phyloP scores from a whole-genome alignment of 1,140 invertebrate species.

The Eciton burchellii region DNA sequence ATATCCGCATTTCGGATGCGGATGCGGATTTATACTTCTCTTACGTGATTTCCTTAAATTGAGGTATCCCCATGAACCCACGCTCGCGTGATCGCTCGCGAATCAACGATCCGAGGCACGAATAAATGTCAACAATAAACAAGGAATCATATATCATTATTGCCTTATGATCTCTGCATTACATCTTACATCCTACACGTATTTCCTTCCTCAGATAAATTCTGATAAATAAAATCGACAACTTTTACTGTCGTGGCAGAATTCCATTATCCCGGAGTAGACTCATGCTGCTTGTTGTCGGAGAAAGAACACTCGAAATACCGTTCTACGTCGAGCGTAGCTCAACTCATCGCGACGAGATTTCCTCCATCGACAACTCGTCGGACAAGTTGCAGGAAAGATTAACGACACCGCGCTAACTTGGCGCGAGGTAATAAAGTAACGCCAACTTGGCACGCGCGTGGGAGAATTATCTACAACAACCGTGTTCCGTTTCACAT shows the following conservation, averaged over 20 bases:
- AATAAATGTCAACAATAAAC: slow-evolving; percentile 3
- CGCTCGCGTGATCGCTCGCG: not conserved
- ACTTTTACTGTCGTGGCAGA: not conserved
- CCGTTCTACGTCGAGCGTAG: not conserved
- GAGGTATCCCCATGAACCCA: not conserved
- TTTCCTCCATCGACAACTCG: slow-evolving; percentile 37
- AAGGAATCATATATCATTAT: too few relatives aligned
- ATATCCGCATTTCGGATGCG: not conserved
- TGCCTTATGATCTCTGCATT: too few relatives aligned
- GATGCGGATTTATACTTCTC: not conserved
- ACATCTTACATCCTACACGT: too few relatives aligned
- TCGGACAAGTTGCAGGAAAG: slow-evolving; percentile 40
- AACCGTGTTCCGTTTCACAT: slow-evolving; percentile 7
- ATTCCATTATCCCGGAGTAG: not conserved
- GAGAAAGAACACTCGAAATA: not conserved
- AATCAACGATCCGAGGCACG: not conserved
- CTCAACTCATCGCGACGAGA: not conserved
- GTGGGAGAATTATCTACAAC: slow-evolving; percentile 40
- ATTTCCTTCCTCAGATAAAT: not conserved
- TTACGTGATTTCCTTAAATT: slow-evolving; percentile 16
- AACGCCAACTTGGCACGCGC: not conserved
- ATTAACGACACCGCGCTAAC: slow-evolving; percentile 45
- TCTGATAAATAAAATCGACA: not conserved
- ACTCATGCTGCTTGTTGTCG: not conserved
- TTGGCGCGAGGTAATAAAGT: slow-evolving; percentile 30